Evolutionary conservation across 2,888 invertebrate species (phyloP).

Genomic region (Agrochola lota): DNA sequence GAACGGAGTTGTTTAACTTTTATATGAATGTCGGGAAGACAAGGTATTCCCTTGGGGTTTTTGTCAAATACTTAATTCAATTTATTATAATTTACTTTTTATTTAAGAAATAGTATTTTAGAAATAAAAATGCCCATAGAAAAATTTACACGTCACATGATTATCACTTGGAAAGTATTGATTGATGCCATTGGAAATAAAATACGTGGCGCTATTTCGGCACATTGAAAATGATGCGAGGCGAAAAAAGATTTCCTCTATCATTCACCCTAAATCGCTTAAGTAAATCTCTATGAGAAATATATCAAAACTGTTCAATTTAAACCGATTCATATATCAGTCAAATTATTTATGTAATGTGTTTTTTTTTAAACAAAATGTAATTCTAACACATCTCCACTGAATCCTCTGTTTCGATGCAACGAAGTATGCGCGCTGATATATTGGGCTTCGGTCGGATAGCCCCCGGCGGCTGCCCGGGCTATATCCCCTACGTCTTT

Average conservation of each 20-base stretch:
- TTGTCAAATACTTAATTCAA: no score
- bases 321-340: not conserved
- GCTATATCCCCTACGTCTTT: constrained; percentile 60
- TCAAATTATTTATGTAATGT: not conserved
- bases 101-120: not conserved
- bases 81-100: not conserved
- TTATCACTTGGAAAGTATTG: not conserved
- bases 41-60: not conserved
- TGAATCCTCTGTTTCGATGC: constrained; percentile 67
- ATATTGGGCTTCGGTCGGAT: constrained; percentile 87
- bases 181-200: not conserved
- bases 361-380: not conserved
- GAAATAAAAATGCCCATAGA: no score
- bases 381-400: constrained; percentile 70
- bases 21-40: not conserved
- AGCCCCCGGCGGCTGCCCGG: constrained; percentile 83
- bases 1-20: not conserved
- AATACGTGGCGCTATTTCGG: not conserved
- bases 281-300: not conserved
- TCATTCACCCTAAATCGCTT: not conserved
- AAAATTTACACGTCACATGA: not conserved
- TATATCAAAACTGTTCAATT: not conserved
- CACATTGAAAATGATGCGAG: not conserved
- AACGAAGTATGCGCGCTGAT: constrained; percentile 86
- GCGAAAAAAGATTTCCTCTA: not conserved